phyloP scores from a whole-genome alignment of 2,797 vertebrate genomes.

The Sebastes iracundus region DNA sequence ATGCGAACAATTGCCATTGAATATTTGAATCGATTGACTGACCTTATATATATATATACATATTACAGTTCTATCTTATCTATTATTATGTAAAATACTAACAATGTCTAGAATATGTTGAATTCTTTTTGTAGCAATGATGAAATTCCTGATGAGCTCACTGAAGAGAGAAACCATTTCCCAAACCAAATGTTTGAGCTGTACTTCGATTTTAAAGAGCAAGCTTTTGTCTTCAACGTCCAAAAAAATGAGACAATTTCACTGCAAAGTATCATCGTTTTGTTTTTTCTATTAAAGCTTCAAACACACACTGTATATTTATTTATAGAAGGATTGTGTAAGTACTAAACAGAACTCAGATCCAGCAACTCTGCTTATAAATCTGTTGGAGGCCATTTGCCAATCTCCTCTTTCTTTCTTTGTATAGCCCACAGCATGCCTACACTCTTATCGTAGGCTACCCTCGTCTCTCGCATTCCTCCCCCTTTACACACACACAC shows the following conservation, averaged over 20 bases:
- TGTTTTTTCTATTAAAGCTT: not conserved
- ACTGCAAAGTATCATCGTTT: not conserved
- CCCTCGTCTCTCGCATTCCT: conserved; percentile 44
- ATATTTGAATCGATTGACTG: no score
- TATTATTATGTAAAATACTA: not conserved
- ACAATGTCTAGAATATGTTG: not conserved
- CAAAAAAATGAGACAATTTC: not conserved
- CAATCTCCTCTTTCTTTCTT: conserved; percentile 35
- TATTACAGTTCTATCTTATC: no score
- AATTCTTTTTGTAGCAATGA: not conserved
- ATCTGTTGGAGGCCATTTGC: conserved; percentile 39
- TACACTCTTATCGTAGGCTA: conserved; percentile 37
- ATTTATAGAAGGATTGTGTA: conserved; percentile 8
- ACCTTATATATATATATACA: no score
- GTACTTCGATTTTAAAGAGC: not conserved
- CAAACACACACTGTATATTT: conserved; percentile 11
- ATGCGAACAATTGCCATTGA: no score
- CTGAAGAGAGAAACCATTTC: not conserved
- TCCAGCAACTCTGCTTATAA: conserved; percentile 34
- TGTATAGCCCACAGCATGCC: conserved; percentile 48
- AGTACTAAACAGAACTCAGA: conserved; percentile 6
- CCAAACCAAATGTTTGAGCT: not conserved
- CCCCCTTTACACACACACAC: conserved; percentile 8
- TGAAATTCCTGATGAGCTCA: not conserved
- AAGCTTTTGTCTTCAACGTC: not conserved